Percentiles rank a stretch among this genome's conserved stretches.
Evolutionary conservation across 1,140 invertebrate species (phyloP).

Genomic region (Cecropterus lyciades): DNA sequence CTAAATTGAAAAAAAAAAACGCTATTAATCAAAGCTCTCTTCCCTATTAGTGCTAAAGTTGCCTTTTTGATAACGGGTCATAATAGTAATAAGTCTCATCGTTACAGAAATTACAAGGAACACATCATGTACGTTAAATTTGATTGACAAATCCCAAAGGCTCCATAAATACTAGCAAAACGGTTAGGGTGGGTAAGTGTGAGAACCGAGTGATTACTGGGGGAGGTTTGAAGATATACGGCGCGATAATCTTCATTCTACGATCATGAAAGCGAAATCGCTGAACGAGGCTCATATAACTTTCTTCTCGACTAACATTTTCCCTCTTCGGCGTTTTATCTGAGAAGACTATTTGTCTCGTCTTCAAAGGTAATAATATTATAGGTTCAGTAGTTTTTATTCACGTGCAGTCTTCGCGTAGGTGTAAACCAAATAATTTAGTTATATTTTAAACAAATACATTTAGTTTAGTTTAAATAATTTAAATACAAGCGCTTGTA

Average conservation of each 20-base stretch:
- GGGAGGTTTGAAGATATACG: slow-evolving; percentile 27
- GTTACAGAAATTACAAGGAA: background rate
- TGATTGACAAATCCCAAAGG: slow-evolving; percentile 38
- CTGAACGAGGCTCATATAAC: slow-evolving; percentile 2
- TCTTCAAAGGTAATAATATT: background rate
- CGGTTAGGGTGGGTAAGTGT: slow-evolving; percentile 35
- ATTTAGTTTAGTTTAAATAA: too few species aligned
- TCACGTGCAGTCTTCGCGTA: too few species aligned
- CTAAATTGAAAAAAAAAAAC: too few species aligned
- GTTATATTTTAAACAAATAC: too few species aligned
- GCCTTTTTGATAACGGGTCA: too few species aligned
- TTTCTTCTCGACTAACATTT: slow-evolving; percentile 2
- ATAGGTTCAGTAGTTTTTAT: background rate
- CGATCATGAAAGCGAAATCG: slow-evolving; percentile 3
- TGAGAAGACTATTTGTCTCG: background rate
- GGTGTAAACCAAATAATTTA: too few species aligned
- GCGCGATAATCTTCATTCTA: slow-evolving; percentile 21
- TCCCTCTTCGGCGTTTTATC: background rate
- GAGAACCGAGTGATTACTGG: slow-evolving; percentile 38
- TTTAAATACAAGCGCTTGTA: too few species aligned
- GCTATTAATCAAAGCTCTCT: too few species aligned
- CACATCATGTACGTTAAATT: slow-evolving; percentile 22
- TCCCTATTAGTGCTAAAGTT: too few species aligned
- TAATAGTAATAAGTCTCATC: background rate
- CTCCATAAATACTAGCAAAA: slow-evolving; percentile 37